Evolutionary conservation across 2,888 invertebrate genomes (phyloP).

Genomic region (Agrilus mali): DNA sequence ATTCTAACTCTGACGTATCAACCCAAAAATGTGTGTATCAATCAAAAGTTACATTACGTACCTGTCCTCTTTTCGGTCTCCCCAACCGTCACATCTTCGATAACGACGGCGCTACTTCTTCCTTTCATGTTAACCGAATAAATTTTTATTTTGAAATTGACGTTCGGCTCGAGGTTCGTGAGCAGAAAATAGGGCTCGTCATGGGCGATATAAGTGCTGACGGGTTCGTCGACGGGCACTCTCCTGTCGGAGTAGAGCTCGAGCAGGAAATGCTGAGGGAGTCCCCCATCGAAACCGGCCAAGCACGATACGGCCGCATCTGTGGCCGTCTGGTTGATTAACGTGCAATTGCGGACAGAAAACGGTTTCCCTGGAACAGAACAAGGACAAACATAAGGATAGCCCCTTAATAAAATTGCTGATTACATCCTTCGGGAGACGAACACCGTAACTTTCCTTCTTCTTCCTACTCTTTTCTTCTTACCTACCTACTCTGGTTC

Average conservation of each 20-base stretch:
- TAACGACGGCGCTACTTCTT: slow-evolving; percentile 53
- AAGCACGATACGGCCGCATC: slow-evolving; percentile 67
- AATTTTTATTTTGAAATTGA: slow-evolving; percentile 64
- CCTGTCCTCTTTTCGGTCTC: slow-evolving; percentile 70
- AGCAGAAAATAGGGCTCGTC: slow-evolving; percentile 65
- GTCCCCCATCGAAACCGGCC: slow-evolving; percentile 78
- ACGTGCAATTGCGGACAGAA: slow-evolving; percentile 71
- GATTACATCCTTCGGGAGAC: no score
- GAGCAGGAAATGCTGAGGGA: slow-evolving; percentile 74
- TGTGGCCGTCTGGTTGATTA: slow-evolving; percentile 74
- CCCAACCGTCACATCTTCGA: slow-evolving; percentile 66
- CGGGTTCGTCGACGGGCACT: slow-evolving; percentile 25
- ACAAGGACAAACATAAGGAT: not conserved
- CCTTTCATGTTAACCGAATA: slow-evolving; percentile 76
- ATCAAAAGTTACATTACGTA: slow-evolving; percentile 23
- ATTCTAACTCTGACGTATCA: no score
- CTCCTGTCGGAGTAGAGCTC: slow-evolving; percentile 48
- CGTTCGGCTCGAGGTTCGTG: slow-evolving; percentile 66
- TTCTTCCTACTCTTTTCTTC: no score
- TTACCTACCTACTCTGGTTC: no score
- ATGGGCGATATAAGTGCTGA: slow-evolving; percentile 41
- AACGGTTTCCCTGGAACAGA: slow-evolving; percentile 63
- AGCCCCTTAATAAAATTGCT: no score
- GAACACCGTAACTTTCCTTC: no score
- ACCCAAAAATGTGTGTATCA: no score